Evolutionary conservation across 2,113 vertebrate species (phyloP), one percentile per base, ranked within the genome.

Genomic region (Trichomycterus rosablanca): DNA sequence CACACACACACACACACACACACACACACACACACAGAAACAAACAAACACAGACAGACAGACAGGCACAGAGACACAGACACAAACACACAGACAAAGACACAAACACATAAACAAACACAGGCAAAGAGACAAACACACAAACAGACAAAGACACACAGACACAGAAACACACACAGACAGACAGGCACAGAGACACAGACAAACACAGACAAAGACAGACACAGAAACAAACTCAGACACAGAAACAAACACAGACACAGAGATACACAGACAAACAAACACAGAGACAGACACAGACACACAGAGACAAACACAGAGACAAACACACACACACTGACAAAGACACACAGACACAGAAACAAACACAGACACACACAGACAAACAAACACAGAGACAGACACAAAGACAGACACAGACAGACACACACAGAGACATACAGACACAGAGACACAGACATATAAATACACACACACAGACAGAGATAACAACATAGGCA

Each of bases 161-260:
- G 14, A 28, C 42, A 9, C 54, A 16, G n/a, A 12, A 40, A 48
- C 16, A 53, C 50, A 20, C 30, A 35, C 14, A 16, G 6, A 16
- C n/a, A 18, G 24, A 24, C 20, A 23, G 12, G 4, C 35, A 37
- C 35, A 37, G 11, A 40, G 11, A 40, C 37, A 42, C 39, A 42
- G 12, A 42, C 39, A 42, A 2, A 30, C 26, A 30, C 26, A 30
- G 3, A 30, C n/a, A n/a, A n/a, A n/a, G n/a, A n/a, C n/a, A n/a
- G 3, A 30, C 26, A 30, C 26, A 30, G 32, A 43, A n/a, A 46
- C 55, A 19, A n/a, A n/a, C n/a, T n/a, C n/a, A n/a, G n/a, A n/a
- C 26, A 57, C 59, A n/a, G n/a, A n/a, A n/a, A n/a, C n/a, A n/a
- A n/a, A 46, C 62, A 23, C 77, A 73, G 84, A 92, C 89, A 91